Conservation (phyloP, 1,140 invertebrate genomes). For the Cherax quadricarinatus region DNA sequence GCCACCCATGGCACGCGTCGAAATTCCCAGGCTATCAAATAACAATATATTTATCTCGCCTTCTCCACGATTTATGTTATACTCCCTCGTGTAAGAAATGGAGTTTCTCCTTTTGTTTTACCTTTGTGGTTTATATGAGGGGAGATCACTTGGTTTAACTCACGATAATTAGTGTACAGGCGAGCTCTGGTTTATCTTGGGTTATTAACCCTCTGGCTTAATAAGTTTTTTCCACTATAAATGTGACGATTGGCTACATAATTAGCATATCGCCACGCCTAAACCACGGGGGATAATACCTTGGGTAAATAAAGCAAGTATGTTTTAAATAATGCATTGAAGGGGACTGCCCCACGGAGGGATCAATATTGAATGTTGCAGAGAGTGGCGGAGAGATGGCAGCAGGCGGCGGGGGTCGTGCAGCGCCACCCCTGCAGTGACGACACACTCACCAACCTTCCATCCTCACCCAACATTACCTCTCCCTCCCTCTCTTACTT, state of each 20-base stretch:
- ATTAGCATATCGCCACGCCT: not conserved
- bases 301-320: constrained; percentile 63
- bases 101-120: too few relatives aligned
- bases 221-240: not conserved
- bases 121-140: too few relatives aligned
- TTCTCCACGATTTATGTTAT: too few relatives aligned
- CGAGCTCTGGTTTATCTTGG: too few relatives aligned
- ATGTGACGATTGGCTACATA: not conserved
- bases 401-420: constrained; percentile 40
- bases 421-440: constrained; percentile 66
- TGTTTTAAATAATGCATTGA: constrained; percentile 61
- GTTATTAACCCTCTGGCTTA: too few relatives aligned
- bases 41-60: too few relatives aligned
- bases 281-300: constrained; percentile 39
- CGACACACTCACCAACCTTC: constrained; percentile 59
- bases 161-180: too few relatives aligned
- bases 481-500: not conserved
- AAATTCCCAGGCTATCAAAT: too few relatives aligned
- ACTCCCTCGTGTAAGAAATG: too few relatives aligned
- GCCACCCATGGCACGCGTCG: too few relatives aligned
- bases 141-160: too few relatives aligned
- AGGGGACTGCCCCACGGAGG: constrained; percentile 27
- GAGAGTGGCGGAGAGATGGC: constrained; percentile 61
- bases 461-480: constrained; percentile 29
- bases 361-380: constrained; percentile 67